phyloP scores from a whole-genome alignment of 2,888 invertebrate genomes.

The Electrophaes corylata region DNA sequence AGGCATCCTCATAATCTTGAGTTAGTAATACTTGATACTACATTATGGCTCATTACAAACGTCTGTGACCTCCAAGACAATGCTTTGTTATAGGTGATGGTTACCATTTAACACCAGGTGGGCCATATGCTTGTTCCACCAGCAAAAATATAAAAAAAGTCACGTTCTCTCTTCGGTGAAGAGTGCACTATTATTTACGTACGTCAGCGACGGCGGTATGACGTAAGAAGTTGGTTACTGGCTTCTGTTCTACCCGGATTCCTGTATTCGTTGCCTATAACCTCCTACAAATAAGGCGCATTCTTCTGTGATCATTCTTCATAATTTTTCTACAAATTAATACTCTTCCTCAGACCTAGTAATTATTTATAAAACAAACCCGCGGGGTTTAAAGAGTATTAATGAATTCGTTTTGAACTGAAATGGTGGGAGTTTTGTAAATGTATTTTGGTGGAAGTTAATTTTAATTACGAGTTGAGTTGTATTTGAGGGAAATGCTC shows the following conservation, averaged over 20 bases:
- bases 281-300: conserved; percentile 6
- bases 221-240: not conserved
- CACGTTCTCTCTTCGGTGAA: too few species aligned
- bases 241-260: not conserved
- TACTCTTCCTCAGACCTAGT: conserved; percentile 45
- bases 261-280: not conserved
- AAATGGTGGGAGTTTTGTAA: conserved; percentile 46
- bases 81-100: too few species aligned
- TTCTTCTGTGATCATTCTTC: conserved; percentile 10
- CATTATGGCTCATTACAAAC: too few species aligned
- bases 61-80: too few species aligned
- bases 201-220: too few species aligned
- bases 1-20: too few species aligned
- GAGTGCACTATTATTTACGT: too few species aligned
- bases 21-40: too few species aligned
- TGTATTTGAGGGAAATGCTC: conserved; percentile 35
- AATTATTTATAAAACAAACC: conserved; percentile 60
- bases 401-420: conserved; percentile 67
- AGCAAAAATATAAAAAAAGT: too few species aligned
- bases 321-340: conserved; percentile 37
- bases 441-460: conserved; percentile 41
- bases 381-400: conserved; percentile 54
- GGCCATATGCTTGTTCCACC: too few species aligned
- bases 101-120: too few species aligned
- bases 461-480: conserved; percentile 35